Conservation (phyloP, 2,888 invertebrate genomes). For the Pardosa pseudoannulata region DNA sequence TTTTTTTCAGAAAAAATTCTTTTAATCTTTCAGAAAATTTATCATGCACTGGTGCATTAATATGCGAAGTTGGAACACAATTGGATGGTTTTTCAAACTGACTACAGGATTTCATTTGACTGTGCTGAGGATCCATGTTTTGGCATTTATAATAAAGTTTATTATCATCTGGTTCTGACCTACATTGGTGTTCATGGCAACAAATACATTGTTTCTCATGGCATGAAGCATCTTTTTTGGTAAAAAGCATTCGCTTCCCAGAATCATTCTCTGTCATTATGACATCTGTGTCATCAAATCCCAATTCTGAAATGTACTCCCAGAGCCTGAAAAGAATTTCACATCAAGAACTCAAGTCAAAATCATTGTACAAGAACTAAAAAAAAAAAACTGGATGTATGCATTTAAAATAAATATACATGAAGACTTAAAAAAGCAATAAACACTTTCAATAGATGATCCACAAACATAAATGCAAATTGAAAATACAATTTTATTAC, state of each 20-base stretch:
- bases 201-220: no score
- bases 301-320: conserved; percentile 35
- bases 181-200: background rate
- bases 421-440: no score
- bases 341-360: no score
- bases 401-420: no score
- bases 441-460: no score
- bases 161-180: background rate
- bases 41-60: background rate
- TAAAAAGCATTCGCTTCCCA: background rate
- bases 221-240: background rate
- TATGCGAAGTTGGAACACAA: background rate
- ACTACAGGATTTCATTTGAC: background rate
- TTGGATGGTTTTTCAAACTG: background rate
- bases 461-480: no score
- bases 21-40: background rate
- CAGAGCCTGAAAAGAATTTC: conserved; percentile 28
- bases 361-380: no score
- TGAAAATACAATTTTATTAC: no score
- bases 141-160: background rate
- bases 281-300: conserved; percentile 23
- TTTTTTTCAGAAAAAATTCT: background rate
- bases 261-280: conserved; percentile 17
- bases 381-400: no score
- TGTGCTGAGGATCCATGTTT: background rate